These are phyloP conservation scores for Synergus japonicus DNA, from an alignment of 2,888 invertebrate species.

Conservation along the genomic window DNA sequence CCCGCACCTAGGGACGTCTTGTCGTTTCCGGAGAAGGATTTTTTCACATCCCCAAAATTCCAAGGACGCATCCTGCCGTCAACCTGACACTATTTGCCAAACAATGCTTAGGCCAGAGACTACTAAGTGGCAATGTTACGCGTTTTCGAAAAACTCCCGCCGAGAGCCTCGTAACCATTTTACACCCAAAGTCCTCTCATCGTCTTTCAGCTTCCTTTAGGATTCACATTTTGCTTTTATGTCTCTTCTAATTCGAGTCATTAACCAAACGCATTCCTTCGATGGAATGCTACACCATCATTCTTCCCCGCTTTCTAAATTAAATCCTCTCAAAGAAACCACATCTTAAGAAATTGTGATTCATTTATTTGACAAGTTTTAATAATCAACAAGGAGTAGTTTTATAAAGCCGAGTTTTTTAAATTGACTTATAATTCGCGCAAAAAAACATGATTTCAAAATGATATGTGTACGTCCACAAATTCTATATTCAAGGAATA, in stretches of 20 bases:
- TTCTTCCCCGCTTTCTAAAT: not conserved
- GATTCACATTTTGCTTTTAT: conserved; percentile 27
- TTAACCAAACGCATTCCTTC: conserved; percentile 37
- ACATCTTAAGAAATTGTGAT: too few relatives aligned
- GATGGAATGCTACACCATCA: not conserved
- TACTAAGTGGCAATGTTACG: conserved; percentile 70
- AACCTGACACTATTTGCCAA: conserved; percentile 70
- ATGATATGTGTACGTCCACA: not conserved
- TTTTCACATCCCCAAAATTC: conserved; percentile 56
- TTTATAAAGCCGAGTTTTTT: not conserved
- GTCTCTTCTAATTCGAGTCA: conserved; percentile 35
- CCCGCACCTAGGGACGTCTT: conserved; percentile 49
- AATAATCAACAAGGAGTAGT: not conserved
- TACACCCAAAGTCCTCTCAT: conserved; percentile 51
- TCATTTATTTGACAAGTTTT: not conserved
- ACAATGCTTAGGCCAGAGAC: conserved; percentile 64
- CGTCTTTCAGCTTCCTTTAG: conserved; percentile 42
- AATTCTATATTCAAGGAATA: conserved; percentile 36
- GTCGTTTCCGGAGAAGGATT: conserved; percentile 55
- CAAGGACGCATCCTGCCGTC: conserved; percentile 60
- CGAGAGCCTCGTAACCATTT: conserved; percentile 57
- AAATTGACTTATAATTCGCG: not conserved
- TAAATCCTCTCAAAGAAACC: not conserved
- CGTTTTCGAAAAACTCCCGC: conserved; percentile 68
- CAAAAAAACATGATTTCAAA: not conserved